Conservation (phyloP, 2,888 invertebrate genomes). For the Leptarthrus brevirostris region DNA sequence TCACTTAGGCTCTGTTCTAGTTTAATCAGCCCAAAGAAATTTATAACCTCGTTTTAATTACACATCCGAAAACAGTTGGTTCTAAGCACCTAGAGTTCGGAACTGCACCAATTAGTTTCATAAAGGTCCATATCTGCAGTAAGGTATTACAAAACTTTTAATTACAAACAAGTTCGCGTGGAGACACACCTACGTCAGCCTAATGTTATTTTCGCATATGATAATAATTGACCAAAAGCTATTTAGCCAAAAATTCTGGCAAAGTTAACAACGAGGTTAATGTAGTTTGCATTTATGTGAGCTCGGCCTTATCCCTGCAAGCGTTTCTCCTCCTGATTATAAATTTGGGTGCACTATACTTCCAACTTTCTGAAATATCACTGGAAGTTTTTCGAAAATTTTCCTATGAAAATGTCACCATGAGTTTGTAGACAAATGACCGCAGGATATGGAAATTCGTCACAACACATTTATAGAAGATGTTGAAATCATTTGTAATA, state of each 20-base stretch:
- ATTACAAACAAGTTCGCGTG: neutral
- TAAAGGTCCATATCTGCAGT: neutral
- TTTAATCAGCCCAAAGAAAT: too few species aligned
- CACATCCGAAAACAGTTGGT: too few species aligned
- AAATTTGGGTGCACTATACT: slow-evolving; percentile 3
- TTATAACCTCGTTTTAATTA: too few species aligned
- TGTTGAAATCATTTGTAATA: slow-evolving; percentile 38
- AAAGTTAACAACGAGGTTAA: slow-evolving; percentile 20
- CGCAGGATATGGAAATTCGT: slow-evolving; percentile 39
- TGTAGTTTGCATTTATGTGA: slow-evolving; percentile 23
- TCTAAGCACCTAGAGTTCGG: too few species aligned
- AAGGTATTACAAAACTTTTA: slow-evolving; percentile 23
- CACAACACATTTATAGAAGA: slow-evolving; percentile 31
- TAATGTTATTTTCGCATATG: slow-evolving; percentile 1
- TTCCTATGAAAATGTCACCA: slow-evolving; percentile 19
- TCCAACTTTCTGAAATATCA: slow-evolving; percentile 19
- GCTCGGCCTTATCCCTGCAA: neutral
- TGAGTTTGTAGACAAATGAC: slow-evolving; percentile 32
- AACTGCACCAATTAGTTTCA: too few species aligned
- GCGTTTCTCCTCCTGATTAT: slow-evolving; percentile 8
- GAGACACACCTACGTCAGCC: neutral
- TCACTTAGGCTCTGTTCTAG: too few species aligned
- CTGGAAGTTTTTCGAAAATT: slow-evolving; percentile 1
- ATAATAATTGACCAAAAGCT: slow-evolving; percentile 24
- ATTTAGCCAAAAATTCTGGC: slow-evolving; percentile 17